A percentile compares a stretch with the other conserved stretches of the same genome.
Evolutionary conservation across 2,113 vertebrate genomes (phyloP).

Genomic region (Sapayoa aenigma): DNA sequence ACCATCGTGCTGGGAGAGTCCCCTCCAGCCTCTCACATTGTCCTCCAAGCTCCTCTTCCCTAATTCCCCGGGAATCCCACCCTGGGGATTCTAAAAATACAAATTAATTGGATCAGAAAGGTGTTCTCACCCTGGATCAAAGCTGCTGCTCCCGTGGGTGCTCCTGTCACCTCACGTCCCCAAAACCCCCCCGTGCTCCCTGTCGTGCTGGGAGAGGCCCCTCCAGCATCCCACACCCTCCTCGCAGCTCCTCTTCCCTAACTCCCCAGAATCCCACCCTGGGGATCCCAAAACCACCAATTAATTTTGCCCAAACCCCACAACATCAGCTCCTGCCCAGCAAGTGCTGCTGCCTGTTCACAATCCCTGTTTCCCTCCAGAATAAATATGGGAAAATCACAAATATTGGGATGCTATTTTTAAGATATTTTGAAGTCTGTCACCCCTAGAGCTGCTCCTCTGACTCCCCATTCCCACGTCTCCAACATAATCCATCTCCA

Average conservation of each 20-base stretch:
- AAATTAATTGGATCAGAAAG: not conserved
- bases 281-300: not conserved
- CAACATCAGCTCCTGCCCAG: not conserved
- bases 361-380: too few relatives aligned
- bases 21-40: not conserved
- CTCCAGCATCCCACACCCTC: not conserved
- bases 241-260: not conserved
- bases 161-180: not conserved
- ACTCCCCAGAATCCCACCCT: not conserved
- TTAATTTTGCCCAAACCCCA: not conserved
- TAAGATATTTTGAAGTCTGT: not conserved
- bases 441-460: not conserved
- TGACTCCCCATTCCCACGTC: not conserved
- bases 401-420: too few relatives aligned
- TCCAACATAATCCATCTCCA: not conserved
- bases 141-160: not conserved
- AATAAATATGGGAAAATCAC: not conserved
- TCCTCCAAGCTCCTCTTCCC: not conserved
- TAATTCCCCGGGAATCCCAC: not conserved
- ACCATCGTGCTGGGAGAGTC: not conserved
- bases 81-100: too few relatives aligned
- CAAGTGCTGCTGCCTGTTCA: not conserved
- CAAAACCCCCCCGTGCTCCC: not conserved
- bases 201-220: not conserved
- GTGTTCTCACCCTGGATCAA: too few relatives aligned